These are phyloP conservation scores for Norana najaformis DNA, from an alignment of 2,888 invertebrate genomes.

Conservation along the genomic window DNA sequence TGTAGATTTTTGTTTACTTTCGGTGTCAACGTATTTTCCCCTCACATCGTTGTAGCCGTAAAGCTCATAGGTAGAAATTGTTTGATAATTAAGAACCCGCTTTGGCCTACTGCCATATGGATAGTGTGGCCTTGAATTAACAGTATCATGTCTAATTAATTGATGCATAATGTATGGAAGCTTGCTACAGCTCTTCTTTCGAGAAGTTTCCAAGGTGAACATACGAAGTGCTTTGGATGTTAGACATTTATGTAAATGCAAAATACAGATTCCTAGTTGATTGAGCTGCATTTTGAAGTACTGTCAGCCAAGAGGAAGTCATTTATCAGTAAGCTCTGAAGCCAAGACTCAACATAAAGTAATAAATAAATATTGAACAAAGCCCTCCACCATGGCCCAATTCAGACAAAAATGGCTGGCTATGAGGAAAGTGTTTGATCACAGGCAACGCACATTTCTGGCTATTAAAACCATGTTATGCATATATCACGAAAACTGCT, in stretches of 20 bases:
- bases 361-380: not conserved
- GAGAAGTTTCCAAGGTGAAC: too few species aligned
- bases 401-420: not conserved
- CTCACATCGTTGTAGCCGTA: not conserved
- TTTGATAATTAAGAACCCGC: not conserved
- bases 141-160: not conserved
- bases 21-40: not conserved
- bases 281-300: not conserved
- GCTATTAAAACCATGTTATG: not conserved
- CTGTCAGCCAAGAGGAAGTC: not conserved
- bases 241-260: not conserved
- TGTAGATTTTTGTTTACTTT: not conserved
- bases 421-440: not conserved
- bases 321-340: not conserved
- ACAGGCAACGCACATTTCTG: not conserved
- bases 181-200: too few species aligned
- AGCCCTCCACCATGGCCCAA: not conserved
- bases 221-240: too few species aligned
- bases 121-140: too few species aligned
- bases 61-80: not conserved
- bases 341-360: not conserved
- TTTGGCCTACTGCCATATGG: not conserved
- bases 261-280: not conserved
- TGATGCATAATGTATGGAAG: not conserved
- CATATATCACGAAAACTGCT: not conserved